Evolutionary conservation across 2,888 invertebrate genomes (phyloP), one percentile per base, ranked within the genome.

Genomic region (Podotricha telesiphe): DNA sequence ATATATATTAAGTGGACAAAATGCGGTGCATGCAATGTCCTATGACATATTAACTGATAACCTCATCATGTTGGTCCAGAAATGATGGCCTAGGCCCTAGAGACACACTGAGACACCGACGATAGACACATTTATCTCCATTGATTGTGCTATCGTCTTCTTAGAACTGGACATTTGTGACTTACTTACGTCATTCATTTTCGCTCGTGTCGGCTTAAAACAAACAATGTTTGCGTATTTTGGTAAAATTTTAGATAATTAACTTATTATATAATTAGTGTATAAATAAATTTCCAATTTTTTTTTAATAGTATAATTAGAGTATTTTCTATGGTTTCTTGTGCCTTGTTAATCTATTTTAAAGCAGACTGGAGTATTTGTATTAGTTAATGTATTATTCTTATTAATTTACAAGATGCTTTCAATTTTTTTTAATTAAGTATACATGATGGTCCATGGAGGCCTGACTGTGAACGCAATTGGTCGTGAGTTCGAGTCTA

Each of bases 81-180:
- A 69, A 71, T 70, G 75, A 65, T 76, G 78, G 75, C 80, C 81
- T 73, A 81, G 65, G 79, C 75, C 80, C 81, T 72, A 81, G 64
- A 81, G 82, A 81, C 82, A 82, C 78, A 81, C 45, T 67, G 76
- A 76, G 72, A 75, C 74, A 75, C 78, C 77, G 69, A 69, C 68
- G 56, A 55, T 68, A 67, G 70, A 74, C 73, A 67, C 68, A 62
- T 65, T 62, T 71, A 71, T 71, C 71, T 47, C 15, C 13, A 40
- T 62, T 67, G 71, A 73, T 71, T 64, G 69, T 34, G 45, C 28
- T 72, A 69, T 63, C 72, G 47, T 40, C 15, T 72, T 72, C 67
- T 61, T 28, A 51, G 72, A 67, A 72, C 15, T 64, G 42, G 69
- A 70, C 71, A 69, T 53, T 70, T 69, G 71, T 73, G 73, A 72